These are phyloP conservation scores for Montifringilla adamsi DNA, from an alignment of 2,113 vertebrate genomes.

Conservation along the genomic window DNA sequence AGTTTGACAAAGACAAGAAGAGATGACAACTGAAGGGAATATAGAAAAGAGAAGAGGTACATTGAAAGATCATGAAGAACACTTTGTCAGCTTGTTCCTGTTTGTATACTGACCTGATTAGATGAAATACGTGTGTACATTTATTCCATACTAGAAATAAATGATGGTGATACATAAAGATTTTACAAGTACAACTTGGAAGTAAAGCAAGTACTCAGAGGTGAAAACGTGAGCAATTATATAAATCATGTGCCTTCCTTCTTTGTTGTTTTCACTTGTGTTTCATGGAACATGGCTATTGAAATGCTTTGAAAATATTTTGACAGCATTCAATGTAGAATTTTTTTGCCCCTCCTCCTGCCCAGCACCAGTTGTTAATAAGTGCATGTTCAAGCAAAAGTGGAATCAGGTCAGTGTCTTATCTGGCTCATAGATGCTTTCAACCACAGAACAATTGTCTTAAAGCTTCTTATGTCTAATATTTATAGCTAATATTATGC, in stretches of 20 bases:
- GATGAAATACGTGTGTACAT: neutral
- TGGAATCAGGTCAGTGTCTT: neutral
- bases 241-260: neutral
- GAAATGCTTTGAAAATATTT: neutral
- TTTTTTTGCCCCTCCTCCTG: neutral
- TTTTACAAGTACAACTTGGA: neutral
- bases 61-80: neutral
- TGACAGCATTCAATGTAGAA: neutral
- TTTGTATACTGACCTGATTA: neutral
- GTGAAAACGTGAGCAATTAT: neutral
- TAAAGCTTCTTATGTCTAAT: neutral
- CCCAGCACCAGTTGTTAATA: neutral
- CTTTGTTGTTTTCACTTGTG: neutral
- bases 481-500: neutral
- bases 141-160: constrained; percentile 7
- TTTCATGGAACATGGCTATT: neutral
- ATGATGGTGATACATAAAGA: neutral
- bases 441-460: neutral
- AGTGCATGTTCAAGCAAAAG: neutral
- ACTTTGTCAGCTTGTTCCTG: neutral
- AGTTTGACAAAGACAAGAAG: neutral
- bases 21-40: neutral
- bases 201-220: neutral
- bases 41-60: neutral
- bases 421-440: neutral